Base-by-base conservation (phyloP, 2,888 invertebrate species). In the Drosophila kokeensis region DNA sequence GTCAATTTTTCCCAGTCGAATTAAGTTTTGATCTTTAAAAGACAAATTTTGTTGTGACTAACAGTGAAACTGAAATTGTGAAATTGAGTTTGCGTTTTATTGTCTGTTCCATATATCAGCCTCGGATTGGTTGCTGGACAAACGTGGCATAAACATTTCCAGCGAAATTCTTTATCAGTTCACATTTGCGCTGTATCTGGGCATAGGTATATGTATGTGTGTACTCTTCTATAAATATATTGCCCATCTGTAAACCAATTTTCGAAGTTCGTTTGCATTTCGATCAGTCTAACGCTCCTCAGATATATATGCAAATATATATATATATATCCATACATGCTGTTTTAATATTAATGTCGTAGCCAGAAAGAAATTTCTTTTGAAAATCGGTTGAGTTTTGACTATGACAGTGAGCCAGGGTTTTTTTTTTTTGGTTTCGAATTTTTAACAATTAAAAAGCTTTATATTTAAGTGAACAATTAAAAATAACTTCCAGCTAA, bases 131-230 rank as follows among this genome's bases (percentile, higher is more conserved):
- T 32, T 38, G 24, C 24, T 38, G n/a, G 1, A 38, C n/a, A 49
- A 62, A 77, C 68, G 78, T 77, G 64, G 60, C 61, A 6, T 29
- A 15, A 42, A 29, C 36, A 64, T 72, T 76, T 76, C 72, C n/a
- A 61, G 64, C 68, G 65, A 78, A 76, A 42, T 60, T 15, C 42
- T 42, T 77, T 73, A 77, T 69, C 73, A 55, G 10, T 55, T 64
- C 21, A 34, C 42, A 32, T 30, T 40, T 59, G 52, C 40, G 29
- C 15, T 55, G 13, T 61, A 49, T 65, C 42, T n/a, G 27, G 29
- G 30, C 29, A 11, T 48, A 4, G 4, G n/a, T 42, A 10, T n/a
- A 21, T 18, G n/a, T 32, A 29, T 36, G 13, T 36, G 13, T 61
- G 13, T 34, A n/a, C 40, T 40, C n/a, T 40, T n/a, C 10, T n/a